Evolutionary conservation across 2,113 vertebrate genomes (phyloP).

Genomic region (Labeo catla): DNA sequence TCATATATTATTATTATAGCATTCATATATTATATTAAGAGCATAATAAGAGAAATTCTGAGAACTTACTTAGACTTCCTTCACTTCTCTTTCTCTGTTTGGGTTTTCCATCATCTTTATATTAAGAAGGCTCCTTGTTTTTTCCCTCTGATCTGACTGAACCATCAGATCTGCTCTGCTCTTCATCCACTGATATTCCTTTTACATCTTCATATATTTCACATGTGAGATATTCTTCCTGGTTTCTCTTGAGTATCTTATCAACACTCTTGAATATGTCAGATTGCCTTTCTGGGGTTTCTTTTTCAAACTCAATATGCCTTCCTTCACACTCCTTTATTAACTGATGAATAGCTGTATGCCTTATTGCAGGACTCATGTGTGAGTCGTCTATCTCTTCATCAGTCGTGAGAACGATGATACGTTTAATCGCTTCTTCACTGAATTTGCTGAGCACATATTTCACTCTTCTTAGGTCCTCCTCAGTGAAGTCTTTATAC

Average conservation of each 20-base stretch:
- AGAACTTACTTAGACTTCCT: no score
- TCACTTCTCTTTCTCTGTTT: no score
- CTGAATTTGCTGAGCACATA: background rate
- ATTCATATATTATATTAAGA: no score
- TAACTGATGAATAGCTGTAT: background rate
- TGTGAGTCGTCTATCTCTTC: background rate
- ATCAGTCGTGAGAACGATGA: background rate
- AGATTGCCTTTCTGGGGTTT: no score
- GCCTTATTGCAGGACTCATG: background rate
- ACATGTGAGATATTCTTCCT: background rate
- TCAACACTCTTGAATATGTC: background rate
- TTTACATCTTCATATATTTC: background rate
- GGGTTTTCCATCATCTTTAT: background rate
- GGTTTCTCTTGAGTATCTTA: background rate
- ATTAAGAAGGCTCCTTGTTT: background rate
- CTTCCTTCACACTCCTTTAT: constrained; percentile 12
- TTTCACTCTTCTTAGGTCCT: background rate
- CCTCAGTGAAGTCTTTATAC: background rate
- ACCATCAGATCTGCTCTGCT: background rate
- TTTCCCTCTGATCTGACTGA: background rate
- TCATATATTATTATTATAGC: no score
- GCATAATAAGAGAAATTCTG: no score
- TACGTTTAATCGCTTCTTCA: background rate
- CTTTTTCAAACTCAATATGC: background rate
- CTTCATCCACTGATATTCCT: background rate